These are phyloP conservation scores for Misgurnus anguillicaudatus DNA, from an alignment of 2,113 vertebrate genomes.

Conservation along the genomic window DNA sequence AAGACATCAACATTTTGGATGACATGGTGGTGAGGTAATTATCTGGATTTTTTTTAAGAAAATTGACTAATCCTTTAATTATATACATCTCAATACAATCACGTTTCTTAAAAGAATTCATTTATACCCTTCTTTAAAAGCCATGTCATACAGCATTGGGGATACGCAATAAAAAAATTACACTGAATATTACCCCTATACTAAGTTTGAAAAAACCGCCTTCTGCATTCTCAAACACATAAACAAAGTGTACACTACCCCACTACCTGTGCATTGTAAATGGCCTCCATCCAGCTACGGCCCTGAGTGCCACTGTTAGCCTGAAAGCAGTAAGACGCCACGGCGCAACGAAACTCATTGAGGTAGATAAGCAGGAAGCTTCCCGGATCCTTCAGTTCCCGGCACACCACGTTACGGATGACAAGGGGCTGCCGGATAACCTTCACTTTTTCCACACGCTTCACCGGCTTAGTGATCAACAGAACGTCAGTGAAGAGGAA, in stretches of 20 bases:
- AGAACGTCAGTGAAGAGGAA: slow-evolving; percentile 95
- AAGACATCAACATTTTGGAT: too few relatives aligned
- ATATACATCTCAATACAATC: too few relatives aligned
- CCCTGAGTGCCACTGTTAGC: slow-evolving; percentile 86
- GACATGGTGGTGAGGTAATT: too few relatives aligned
- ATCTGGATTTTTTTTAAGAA: too few relatives aligned
- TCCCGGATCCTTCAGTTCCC: slow-evolving; percentile 92
- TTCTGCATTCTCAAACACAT: not conserved
- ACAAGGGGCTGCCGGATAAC: slow-evolving; percentile 89
- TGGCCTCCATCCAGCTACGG: slow-evolving; percentile 87
- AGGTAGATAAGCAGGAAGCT: slow-evolving; percentile 92
- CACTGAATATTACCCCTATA: too few relatives aligned
- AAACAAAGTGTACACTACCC: not conserved
- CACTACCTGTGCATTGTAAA: slow-evolving; percentile 90
- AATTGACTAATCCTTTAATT: too few relatives aligned
- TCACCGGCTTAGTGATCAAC: slow-evolving; percentile 91
- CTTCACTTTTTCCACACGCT: slow-evolving; percentile 89
- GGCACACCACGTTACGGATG: slow-evolving; percentile 87
- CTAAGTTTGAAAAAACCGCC: not conserved
- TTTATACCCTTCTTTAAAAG: too few relatives aligned
- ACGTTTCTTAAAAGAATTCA: too few relatives aligned
- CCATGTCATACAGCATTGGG: too few relatives aligned
- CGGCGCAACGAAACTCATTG: slow-evolving; percentile 88
- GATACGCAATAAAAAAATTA: too few relatives aligned
- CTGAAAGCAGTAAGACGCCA: slow-evolving; percentile 92